Conservation (phyloP, 2,888 invertebrate species). For the Callinectes sapidus region DNA sequence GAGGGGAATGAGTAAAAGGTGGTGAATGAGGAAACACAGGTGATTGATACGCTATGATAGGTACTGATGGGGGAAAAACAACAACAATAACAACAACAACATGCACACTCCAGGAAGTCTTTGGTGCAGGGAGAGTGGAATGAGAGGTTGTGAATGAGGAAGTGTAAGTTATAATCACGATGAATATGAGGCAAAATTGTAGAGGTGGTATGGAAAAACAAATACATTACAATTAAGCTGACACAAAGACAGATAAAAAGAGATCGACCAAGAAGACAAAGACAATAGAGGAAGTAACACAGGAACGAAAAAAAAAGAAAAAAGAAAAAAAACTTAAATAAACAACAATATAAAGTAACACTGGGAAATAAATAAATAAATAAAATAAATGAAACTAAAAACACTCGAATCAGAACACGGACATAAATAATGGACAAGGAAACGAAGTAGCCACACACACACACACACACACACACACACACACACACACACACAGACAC, state of each 20-base stretch:
- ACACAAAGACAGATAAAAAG: not conserved
- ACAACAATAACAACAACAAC: no score
- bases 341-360: no score
- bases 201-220: not conserved
- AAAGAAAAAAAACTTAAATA: no score
- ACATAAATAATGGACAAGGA: not conserved
- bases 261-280: not conserved
- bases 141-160: no score
- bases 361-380: not conserved
- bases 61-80: no score
- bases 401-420: not conserved
- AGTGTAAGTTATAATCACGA: not conserved
- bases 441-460: not conserved
- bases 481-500: slow-evolving; percentile 16
- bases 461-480: slow-evolving; percentile 25
- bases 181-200: not conserved
- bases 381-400: not conserved
- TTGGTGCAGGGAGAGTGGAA: no score
- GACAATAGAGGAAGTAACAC: not conserved
- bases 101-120: not conserved
- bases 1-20: not conserved
- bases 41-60: not conserved
- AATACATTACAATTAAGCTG: not conserved
- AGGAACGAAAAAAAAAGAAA: no score
- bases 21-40: not conserved